phyloP scores from a whole-genome alignment of 2,888 invertebrate species.

The Anthoptus insignis region DNA sequence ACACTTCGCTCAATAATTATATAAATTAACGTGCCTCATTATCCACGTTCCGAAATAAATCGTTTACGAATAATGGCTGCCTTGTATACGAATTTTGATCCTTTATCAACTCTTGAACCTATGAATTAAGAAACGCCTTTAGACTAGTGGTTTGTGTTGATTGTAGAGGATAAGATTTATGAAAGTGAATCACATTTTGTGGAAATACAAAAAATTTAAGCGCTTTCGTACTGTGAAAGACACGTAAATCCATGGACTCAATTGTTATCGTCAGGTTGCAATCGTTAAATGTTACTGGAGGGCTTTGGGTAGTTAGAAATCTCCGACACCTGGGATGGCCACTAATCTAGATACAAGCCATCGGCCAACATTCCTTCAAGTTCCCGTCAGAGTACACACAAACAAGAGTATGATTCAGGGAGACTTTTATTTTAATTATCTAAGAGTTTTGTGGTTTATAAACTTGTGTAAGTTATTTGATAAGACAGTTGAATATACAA shows the following conservation, averaged over 20 bases:
- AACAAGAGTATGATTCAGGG: constrained; percentile 78
- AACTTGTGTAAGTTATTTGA: constrained; percentile 54
- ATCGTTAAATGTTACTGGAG: too few relatives aligned
- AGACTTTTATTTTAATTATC: constrained; percentile 50
- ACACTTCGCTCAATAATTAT: constrained; percentile 41
- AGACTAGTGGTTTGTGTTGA: too few relatives aligned
- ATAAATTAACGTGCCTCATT: constrained; percentile 40
- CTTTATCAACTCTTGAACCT: constrained; percentile 20
- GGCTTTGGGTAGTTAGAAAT: too few relatives aligned
- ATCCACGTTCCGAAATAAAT: constrained; percentile 35
- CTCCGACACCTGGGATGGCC: too few relatives aligned
- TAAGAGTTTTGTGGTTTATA: constrained; percentile 44
- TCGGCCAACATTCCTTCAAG: constrained; percentile 95
- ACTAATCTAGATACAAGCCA: too few relatives aligned
- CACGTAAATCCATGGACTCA: too few relatives aligned
- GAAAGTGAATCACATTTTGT: too few relatives aligned
- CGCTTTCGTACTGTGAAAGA: too few relatives aligned
- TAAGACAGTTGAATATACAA: constrained; percentile 63
- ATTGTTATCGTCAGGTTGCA: too few relatives aligned
- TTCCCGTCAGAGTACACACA: constrained; percentile 96
- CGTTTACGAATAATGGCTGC: constrained; percentile 19
- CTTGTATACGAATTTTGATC: constrained; percentile 17
- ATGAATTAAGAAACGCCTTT: constrained; percentile 28
- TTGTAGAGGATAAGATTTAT: too few relatives aligned
- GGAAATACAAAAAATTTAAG: too few relatives aligned